These are phyloP conservation scores for Apodemia duryi DNA, from an alignment of 2,888 invertebrate species.

Conservation along the genomic window DNA sequence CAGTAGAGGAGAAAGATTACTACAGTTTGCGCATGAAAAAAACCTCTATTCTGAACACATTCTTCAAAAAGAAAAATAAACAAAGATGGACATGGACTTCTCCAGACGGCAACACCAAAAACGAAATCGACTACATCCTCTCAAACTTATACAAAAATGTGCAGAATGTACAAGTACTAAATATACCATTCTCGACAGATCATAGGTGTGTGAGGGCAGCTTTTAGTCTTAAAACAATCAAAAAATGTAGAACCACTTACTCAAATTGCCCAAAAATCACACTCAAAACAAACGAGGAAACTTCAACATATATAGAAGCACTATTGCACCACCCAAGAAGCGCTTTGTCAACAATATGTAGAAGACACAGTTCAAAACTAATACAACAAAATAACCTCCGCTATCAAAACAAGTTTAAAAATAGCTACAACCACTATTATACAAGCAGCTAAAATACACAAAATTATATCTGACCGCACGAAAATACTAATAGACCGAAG, in stretches of 20 bases:
- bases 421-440: not conserved
- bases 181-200: constrained; percentile 20
- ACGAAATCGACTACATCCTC: constrained; percentile 27
- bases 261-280: not conserved
- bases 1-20: not conserved
- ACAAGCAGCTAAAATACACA: no score
- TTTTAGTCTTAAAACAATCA: constrained; percentile 12
- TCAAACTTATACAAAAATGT: constrained; percentile 21
- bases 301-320: not conserved
- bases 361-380: not conserved
- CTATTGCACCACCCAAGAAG: not conserved
- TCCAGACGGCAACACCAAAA: not conserved
- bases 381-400: not conserved
- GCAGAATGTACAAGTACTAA: constrained; percentile 22
- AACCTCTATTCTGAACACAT: not conserved
- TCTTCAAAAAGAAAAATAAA: not conserved
- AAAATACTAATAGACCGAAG: constrained; percentile 1
- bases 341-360: not conserved
- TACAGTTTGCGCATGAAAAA: not conserved
- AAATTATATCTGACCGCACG: not conserved
- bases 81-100: not conserved
- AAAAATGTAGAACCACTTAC: not conserved
- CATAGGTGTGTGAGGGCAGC: constrained; percentile 23
- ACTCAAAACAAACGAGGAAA: not conserved
- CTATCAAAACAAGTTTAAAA: not conserved